phyloP scores from a whole-genome alignment of 2,113 vertebrate species.

The Antigone vipio region DNA sequence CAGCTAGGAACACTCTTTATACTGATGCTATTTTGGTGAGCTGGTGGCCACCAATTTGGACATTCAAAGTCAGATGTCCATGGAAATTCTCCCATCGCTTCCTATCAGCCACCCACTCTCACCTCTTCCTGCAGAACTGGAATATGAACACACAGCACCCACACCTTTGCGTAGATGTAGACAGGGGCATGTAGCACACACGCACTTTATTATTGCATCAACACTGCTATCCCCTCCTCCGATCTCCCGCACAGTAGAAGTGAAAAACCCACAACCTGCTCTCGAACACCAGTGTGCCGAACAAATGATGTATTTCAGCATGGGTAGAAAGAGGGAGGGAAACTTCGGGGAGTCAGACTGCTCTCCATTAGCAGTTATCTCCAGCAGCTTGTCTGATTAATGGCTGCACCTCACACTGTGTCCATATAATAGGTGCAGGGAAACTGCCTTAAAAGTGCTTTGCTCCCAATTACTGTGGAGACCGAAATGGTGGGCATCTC shows the following conservation, averaged over 20 bases:
- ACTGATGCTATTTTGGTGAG: not conserved
- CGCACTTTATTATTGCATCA: not conserved
- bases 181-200: not conserved
- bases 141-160: not conserved
- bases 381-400: conserved; percentile 48
- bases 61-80: not conserved
- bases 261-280: not conserved
- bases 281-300: not conserved
- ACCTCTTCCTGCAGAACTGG: not conserved
- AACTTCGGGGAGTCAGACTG: not conserved
- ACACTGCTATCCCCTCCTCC: not conserved
- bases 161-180: not conserved
- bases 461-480: conserved; percentile 1
- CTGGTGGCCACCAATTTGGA: not conserved
- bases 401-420: conserved; percentile 24
- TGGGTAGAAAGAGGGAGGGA: not conserved
- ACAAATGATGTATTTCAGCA: not conserved
- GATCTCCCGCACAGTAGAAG: not conserved
- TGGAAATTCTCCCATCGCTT: not conserved
- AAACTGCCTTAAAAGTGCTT: not conserved
- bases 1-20: not conserved
- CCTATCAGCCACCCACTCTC: not conserved
- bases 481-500: not conserved
- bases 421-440: not conserved
- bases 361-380: conserved; percentile 32